Evolutionary conservation across 2,797 vertebrate genomes (phyloP), one percentile per base, ranked within the genome.

Genomic region (Pygocentrus nattereri): DNA sequence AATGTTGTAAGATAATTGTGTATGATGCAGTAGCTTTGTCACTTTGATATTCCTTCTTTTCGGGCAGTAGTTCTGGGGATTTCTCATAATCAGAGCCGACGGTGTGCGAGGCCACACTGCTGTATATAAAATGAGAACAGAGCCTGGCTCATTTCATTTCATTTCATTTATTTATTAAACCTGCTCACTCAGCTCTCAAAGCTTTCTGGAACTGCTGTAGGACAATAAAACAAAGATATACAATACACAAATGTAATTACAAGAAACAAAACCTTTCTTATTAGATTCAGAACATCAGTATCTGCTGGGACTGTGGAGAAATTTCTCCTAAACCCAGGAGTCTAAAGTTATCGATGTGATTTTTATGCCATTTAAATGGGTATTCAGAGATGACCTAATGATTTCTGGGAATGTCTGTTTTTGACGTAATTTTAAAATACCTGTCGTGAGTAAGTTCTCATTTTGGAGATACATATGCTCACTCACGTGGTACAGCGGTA

Each of bases 1-100:
- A 47, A 56, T 64, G 56, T 62, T 68, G 49, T 58, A 56, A 80
- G 49, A 49, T 41, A 25, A 27, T 47, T 69, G 67, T 81, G n/a
- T 69, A 59, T 41, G 41, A 59, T 30, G 72, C 19, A 5, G 6
- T 75, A 12, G 10, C 15, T 3, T 30, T 67, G 31, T 74, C 62
- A n/a, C 19, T 64, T 52, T 64, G 44, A 64, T 72, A 74, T 80
- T 54, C 19, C 50, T 68, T 47, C 19, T 27, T 44, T 23, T 67
- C n/a, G 13, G 30, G 52, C 34, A 1, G 61, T 23, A 12, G 4
- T 74, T 27, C 25, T 30, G 61, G 34, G 15, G 23, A 62, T n/a
- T 25, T 71, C 23, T 12, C 5, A 21, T 73, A 41, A 54, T 34
- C 18, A 41, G 31, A 41, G 58, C 10, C 21, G 21, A 25, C 67